Evolutionary conservation across 2,113 vertebrate genomes (phyloP).

Genomic region (Apodemus speciosus): DNA sequence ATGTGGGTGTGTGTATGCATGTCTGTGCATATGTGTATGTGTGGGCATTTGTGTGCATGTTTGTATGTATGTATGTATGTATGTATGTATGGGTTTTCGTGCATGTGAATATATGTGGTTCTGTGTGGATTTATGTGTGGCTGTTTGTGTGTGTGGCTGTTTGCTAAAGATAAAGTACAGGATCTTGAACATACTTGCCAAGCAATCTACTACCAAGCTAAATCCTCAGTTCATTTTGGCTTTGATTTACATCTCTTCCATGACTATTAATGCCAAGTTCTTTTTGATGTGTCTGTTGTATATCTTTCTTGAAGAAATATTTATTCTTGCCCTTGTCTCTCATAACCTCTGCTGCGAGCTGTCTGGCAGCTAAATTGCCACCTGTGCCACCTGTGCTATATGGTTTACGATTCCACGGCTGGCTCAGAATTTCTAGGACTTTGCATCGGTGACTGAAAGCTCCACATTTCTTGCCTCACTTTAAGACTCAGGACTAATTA

Average conservation of each 20-base stretch:
- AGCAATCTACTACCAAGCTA: not conserved
- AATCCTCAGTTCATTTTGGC: not conserved
- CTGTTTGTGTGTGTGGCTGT: not conserved
- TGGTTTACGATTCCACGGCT: not conserved
- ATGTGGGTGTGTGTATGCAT: not conserved
- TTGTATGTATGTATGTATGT: not conserved
- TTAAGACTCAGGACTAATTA: not conserved
- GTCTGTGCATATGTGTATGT: not conserved
- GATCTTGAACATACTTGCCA: not conserved
- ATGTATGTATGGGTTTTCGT: not conserved
- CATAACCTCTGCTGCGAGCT: not conserved
- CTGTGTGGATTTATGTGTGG: not conserved
- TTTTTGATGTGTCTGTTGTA: not conserved
- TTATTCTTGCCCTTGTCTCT: not conserved
- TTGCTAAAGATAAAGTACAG: not conserved
- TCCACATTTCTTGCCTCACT: not conserved
- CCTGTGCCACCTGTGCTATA: not conserved
- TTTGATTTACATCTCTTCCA: constrained; percentile 6
- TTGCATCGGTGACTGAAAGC: not conserved
- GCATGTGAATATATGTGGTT: not conserved
- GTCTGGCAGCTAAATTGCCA: not conserved
- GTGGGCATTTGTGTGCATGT: not conserved
- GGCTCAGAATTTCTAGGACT: not conserved
- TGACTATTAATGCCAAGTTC: not conserved
- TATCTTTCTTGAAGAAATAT: constrained; percentile 24